Evolutionary conservation across 2,113 vertebrate genomes (phyloP).

Genomic region (Pipa parva): DNA sequence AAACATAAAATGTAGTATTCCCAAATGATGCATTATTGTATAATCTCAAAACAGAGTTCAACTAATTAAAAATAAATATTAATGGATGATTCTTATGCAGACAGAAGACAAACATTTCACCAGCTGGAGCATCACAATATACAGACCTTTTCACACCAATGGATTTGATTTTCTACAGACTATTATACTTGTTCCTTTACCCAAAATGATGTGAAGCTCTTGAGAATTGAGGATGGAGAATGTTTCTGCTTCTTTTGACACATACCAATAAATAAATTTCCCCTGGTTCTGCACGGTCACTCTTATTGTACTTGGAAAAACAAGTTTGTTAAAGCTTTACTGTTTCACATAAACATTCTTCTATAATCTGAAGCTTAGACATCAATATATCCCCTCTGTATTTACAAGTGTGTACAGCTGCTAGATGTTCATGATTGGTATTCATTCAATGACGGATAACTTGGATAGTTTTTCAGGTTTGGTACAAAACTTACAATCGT

Average conservation of each 20-base stretch:
- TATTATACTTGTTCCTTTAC: constrained; percentile 28
- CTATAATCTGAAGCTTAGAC: constrained; percentile 37
- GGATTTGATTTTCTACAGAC: constrained; percentile 31
- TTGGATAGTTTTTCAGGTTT: background rate
- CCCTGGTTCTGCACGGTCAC: constrained; percentile 12
- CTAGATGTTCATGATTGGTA: constrained; percentile 11
- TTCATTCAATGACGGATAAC: background rate
- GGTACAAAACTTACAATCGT: background rate
- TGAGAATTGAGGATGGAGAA: constrained; percentile 32
- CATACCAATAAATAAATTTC: constrained; percentile 46
- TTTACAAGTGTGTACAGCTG: constrained; percentile 38
- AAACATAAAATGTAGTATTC: too few relatives aligned
- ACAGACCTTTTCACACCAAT: constrained; percentile 31
- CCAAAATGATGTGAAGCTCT: constrained; percentile 40
- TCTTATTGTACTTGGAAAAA: constrained; percentile 39
- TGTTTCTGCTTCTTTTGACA: constrained; percentile 31
- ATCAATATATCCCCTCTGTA: constrained; percentile 46
- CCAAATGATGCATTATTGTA: too few relatives aligned
- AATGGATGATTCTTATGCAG: too few relatives aligned
- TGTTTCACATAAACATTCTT: constrained; percentile 49
- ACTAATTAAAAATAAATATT: too few relatives aligned
- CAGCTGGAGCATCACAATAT: constrained; percentile 20
- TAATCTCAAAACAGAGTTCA: too few relatives aligned
- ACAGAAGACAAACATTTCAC: constrained; percentile 26
- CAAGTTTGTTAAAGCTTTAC: constrained; percentile 47